Evolutionary conservation across 2,888 invertebrate species (phyloP).

Genomic region (Anthophora plumipes): DNA sequence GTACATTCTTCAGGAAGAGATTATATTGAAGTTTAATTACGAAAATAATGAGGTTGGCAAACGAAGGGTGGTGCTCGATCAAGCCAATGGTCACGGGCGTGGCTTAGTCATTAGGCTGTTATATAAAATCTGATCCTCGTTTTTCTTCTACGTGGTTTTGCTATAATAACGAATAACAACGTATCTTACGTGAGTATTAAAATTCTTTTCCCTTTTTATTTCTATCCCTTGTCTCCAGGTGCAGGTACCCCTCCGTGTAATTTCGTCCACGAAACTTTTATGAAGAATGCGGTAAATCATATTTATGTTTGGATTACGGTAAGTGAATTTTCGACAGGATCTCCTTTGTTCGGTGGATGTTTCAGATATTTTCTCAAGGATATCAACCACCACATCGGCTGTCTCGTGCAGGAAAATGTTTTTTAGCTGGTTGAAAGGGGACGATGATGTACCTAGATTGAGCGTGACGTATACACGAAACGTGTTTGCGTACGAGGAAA

Average conservation of each 20-base stretch:
- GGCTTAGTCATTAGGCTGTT: conserved; percentile 14
- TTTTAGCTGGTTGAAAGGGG: conserved; percentile 61
- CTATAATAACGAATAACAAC: conserved; percentile 18
- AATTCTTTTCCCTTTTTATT: background rate
- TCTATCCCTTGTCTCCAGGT: background rate
- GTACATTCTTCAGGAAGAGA: conserved; percentile 4
- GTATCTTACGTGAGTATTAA: conserved; percentile 26
- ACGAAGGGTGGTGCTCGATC: conserved; percentile 30
- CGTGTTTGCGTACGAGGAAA: conserved; percentile 68
- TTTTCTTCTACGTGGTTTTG: conserved; percentile 9
- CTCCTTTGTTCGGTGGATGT: conserved; percentile 19
- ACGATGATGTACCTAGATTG: conserved; percentile 65
- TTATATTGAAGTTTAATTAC: conserved; percentile 42
- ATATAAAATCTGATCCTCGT: conserved; percentile 9
- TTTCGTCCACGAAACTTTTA: conserved; percentile 26
- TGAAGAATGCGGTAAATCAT: conserved; percentile 37
- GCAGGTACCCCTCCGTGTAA: conserved; percentile 4
- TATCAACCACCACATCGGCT: conserved; percentile 6
- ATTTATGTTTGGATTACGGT: conserved; percentile 30
- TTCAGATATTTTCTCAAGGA: conserved; percentile 45
- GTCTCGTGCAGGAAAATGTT: conserved; percentile 54
- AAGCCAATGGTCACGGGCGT: conserved; percentile 25
- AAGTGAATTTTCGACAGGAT: conserved; percentile 38
- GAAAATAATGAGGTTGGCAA: conserved; percentile 40
- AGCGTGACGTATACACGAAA: conserved; percentile 68